Base-by-base conservation (phyloP, 2,797 vertebrate genomes). In the Calcarius lapponicus region DNA sequence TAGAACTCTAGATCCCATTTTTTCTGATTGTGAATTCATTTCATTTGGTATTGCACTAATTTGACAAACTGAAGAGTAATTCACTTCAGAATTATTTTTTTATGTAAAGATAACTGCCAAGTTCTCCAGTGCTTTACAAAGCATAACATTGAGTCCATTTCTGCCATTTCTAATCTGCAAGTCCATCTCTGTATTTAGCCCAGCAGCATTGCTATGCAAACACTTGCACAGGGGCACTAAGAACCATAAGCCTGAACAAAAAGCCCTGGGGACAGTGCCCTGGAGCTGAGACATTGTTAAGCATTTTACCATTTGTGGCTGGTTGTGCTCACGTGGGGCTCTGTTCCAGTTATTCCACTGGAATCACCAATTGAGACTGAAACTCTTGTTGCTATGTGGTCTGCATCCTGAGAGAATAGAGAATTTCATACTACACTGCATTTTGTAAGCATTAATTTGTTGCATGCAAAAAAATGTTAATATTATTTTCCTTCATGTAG, bases 361-460 rank as follows among this genome's bases (percentile, higher is more conserved):
- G 69, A 94, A 79, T 93, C 10, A 18, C 82, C 95, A 90, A 42
- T 66, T 81, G 78, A 96, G 86, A 96, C 88, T 94, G 90, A 95
- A 97, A 54, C 34, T 45, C 69, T 95, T 84, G 91, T 91, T 92
- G 86, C 83, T 96, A 69, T 90, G 83, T 95, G 92, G 93, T 96
- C 91, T 94, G 57, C 53, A 88, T 92, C 82, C 92, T 85, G 70
- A 92, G 66, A 97, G 88, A 97, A 86, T 8, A 87, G 45, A 83
- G 54, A 48, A 95, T 96, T 97, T 97, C 90, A 89, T 93, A 90
- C 85, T 92, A 73, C 65, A 42, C 15, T 93, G 86, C 60, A 67
- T 95, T 97, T 91, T 72, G 83, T 95, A 97, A 98, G 95, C 89
- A 97, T 92, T 79, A 79, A 95, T 95, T 96, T 96, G 82, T 95